Base-by-base conservation (phyloP, 1,140 invertebrate species). In the Philaenus spumarius region DNA sequence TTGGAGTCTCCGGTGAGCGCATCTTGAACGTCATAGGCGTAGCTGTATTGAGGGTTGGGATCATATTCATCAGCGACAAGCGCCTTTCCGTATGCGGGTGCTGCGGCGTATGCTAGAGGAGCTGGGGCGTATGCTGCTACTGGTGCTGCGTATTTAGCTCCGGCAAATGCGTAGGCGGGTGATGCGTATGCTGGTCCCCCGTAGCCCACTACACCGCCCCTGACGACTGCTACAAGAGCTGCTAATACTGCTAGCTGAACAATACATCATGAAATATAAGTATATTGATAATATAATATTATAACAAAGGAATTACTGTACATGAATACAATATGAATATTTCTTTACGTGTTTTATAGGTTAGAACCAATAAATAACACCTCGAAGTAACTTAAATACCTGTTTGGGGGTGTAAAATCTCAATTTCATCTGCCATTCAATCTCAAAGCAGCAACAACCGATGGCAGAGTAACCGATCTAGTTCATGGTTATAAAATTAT, bases 1-100 rank as follows among this genome's bases (percentile, higher is more conserved):
- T 87, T 84, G 53, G 78, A 78, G 69, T 86, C 83, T 54, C 85
- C 82, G 62, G 78, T 84, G 64, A 78, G 73, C 2, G 81, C 79
- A 70, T 87, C 84, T 59, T 82, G 77, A n/a, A 86, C 81, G 45
- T 82, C 83, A 66, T 85, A 86, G 1, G 81, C 75, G 68, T 82
- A 86, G 35, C 78, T 76, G 62, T 86, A 86, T 7, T 62, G 39
- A 11, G 64, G 64, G 54, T 64, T 66, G 1, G 64, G 55, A 42
- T 57, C 55, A 43, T 57, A 57, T 19, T 57, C 55, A 15, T 57
- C 55, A 26, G 48, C 48, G 23, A 47, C 42, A 7, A 26, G 17
- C 15, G 57, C 47, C 37, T 58, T 51, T 22, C 47, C 47, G 57
- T 58, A 58, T 11, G 57, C 56, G 23, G 42, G 63, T 61, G 30